Evolutionary conservation across 2,797 vertebrate genomes (phyloP), one percentile per base, ranked within the genome.

Genomic region (Cynodonichthys magdalenae): DNA sequence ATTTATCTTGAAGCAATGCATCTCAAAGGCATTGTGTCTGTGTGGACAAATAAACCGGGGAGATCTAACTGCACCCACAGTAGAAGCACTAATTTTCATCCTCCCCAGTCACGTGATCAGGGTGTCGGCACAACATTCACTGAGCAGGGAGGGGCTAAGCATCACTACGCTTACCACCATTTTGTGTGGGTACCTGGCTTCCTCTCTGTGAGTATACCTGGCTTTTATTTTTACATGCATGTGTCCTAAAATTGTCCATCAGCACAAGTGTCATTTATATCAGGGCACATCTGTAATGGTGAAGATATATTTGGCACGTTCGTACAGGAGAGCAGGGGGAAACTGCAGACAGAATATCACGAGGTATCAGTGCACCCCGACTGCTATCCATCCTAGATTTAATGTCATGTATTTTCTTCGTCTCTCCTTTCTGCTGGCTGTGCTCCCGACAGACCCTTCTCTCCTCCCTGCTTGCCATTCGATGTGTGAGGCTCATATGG

Each of bases 401-500:
- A 61, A 85, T 83, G 83, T 87, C 24, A 74, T 88, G 82, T 76
- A 62, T 89, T 88, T 87, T 88, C 79, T 71, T 80, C 72, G 71
- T 63, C 79, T 92, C 90, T 90, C 85, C 92, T 80, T 87, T 93
- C 92, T 91, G 92, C 94, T 95, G 93, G 93, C 95, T 93, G 88
- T 90, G 92, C 95, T 95, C 94, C 94, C 94, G 94, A 93, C 94
- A 95, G 94, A 95, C 94, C 95, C 94, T 94, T 94, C 92, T 93
- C 14, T 47, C 46, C 46, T 47, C 46, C 94, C 93, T 92, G 93
- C 92, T 90, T 89, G 92, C 94, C 94, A 93, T 94, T 93, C 94
- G 92, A 94, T 93, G 94, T 95, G 95, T 93, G 95, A 97, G 95
- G 93, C 95, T 90, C 96, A 97, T 96, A 97, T 95, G 96, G 97